phyloP scores from a whole-genome alignment of 92 coral and sea anemone species.

The Parazoanthus darwini region DNA sequence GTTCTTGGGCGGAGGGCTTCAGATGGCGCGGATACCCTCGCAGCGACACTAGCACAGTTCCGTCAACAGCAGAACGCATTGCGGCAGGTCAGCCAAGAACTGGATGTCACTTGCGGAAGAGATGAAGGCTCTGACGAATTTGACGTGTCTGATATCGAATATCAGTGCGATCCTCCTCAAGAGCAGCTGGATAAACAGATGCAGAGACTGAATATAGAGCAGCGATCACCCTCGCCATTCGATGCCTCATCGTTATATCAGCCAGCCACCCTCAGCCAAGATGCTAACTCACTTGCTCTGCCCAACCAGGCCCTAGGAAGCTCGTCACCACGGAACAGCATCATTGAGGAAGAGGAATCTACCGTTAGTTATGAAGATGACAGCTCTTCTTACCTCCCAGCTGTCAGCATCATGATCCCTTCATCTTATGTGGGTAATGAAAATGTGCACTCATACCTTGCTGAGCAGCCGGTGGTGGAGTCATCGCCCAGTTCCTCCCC shows the following conservation, averaged over 20 bases:
- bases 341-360: conserved; percentile 68
- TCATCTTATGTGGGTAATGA: conserved; percentile 55
- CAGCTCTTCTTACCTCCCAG: conserved; percentile 37
- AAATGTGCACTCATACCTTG: conserved; percentile 47
- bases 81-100: conserved; percentile 72
- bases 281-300: conserved; percentile 17
- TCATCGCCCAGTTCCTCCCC: conserved; percentile 73
- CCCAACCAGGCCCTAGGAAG: conserved; percentile 29
- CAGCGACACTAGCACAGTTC: conserved; percentile 86
- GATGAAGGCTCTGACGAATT: conserved; percentile 45
- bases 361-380: conserved; percentile 46
- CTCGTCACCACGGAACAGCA: conserved; percentile 74
- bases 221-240: conserved; percentile 67
- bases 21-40: conserved; percentile 89
- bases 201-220: conserved; percentile 91
- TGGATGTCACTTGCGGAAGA: conserved; percentile 70
- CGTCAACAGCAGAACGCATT: conserved; percentile 70
- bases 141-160: conserved; percentile 60
- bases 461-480: conserved; percentile 55
- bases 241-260: conserved; percentile 55
- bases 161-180: conserved; percentile 65
- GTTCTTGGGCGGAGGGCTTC: conserved; percentile 87
- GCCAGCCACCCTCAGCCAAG: conserved; percentile 34
- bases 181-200: conserved; percentile 89
- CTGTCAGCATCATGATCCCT: conserved; percentile 42